These are phyloP conservation scores for Papilio machaon DNA, from an alignment of 1,140 invertebrate species.

Conservation along the genomic window DNA sequence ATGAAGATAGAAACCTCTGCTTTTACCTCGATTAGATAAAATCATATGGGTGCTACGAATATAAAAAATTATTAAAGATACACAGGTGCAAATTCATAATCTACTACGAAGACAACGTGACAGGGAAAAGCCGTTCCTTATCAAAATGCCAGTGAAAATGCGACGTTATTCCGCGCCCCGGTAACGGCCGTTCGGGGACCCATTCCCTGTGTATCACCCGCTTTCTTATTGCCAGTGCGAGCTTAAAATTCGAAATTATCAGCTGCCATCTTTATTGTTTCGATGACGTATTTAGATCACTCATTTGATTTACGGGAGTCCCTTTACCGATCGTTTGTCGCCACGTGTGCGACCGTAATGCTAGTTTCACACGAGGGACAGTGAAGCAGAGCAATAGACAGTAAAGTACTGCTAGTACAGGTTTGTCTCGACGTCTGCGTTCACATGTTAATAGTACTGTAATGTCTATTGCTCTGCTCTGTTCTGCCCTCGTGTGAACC, in stretches of 20 bases:
- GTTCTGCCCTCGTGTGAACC: not conserved
- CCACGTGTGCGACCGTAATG: slow-evolving; percentile 35
- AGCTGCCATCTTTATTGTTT: slow-evolving; percentile 62
- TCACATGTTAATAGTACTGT: no score
- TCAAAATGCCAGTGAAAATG: slow-evolving; percentile 66
- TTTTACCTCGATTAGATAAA: not conserved
- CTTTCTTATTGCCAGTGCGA: slow-evolving; percentile 53
- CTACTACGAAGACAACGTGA: slow-evolving; percentile 43
- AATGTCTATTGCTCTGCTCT: not conserved
- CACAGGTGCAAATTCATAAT: slow-evolving; percentile 28
- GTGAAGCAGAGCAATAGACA: not conserved
- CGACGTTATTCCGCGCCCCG: slow-evolving; percentile 50
- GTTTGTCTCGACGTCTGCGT: no score
- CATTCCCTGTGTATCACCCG: slow-evolving; percentile 55
- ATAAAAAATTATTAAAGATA: not conserved
- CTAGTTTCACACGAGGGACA: not conserved
- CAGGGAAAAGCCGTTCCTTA: slow-evolving; percentile 56
- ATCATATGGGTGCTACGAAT: not conserved
- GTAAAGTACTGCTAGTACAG: no score
- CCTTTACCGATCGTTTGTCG: slow-evolving; percentile 44
- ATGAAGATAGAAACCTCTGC: not conserved
- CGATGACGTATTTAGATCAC: slow-evolving; percentile 70
- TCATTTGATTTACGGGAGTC: slow-evolving; percentile 58
- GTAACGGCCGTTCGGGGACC: slow-evolving; percentile 67
- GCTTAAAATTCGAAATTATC: slow-evolving; percentile 55